A percentile compares a stretch with the other conserved stretches of the same genome.
These are phyloP conservation scores for Plectropomus leopardus DNA, from an alignment of 2,113 vertebrate species.

Conservation along the genomic window DNA sequence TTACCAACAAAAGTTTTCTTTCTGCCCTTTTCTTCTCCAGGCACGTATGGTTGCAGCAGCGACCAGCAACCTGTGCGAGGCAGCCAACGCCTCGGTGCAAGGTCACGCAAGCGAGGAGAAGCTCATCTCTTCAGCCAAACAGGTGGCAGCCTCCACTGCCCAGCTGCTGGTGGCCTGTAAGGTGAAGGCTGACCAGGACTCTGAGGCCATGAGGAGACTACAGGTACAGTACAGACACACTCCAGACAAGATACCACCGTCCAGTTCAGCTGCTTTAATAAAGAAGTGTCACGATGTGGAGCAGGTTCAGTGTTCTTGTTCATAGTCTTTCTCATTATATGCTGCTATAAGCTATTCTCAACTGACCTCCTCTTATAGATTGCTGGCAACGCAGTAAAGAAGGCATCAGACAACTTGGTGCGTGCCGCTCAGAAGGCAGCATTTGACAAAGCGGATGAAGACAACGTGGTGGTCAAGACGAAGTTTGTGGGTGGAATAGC, in stretches of 20 bases:
- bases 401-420: slow-evolving; percentile 97
- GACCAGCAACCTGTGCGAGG: slow-evolving; percentile 97
- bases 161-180: slow-evolving; percentile 98
- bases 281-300: neutral
- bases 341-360: neutral
- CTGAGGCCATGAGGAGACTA: slow-evolving; percentile 97
- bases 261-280: neutral
- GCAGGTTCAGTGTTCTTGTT: neutral
- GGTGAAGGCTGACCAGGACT: slow-evolving; percentile 98
- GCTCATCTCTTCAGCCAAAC: slow-evolving; percentile 98
- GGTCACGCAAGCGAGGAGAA: slow-evolving; percentile 99
- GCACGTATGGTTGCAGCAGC: slow-evolving; percentile 98
- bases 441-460: slow-evolving; percentile 95
- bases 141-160: slow-evolving; percentile 97
- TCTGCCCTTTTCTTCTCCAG: slow-evolving; percentile 68
- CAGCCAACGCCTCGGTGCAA: slow-evolving; percentile 97
- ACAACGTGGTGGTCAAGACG: slow-evolving; percentile 96
- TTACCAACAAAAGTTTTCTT: neutral
- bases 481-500: slow-evolving; percentile 99
- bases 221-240: slow-evolving; percentile 85
- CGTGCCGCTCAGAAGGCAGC: slow-evolving; percentile 97
- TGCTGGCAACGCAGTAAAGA: slow-evolving; percentile 97
- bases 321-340: neutral
- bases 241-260: neutral
- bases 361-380: slow-evolving; percentile 81